These are phyloP conservation scores for Drosophila ambigua DNA, from an alignment of 1,140 invertebrate genomes.

Conservation along the genomic window DNA sequence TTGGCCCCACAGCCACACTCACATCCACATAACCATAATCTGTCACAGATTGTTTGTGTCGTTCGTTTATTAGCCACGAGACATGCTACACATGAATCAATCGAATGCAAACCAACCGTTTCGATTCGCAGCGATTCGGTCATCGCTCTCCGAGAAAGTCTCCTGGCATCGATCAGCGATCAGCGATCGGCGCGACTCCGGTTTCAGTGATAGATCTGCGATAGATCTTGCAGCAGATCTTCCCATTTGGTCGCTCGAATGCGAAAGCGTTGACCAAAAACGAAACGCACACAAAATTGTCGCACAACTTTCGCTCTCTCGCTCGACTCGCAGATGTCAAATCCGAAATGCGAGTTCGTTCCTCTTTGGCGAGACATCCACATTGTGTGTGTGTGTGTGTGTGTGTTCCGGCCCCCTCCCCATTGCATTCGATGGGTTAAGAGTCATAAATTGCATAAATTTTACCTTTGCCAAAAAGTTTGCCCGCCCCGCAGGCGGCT, in stretches of 20 bases:
- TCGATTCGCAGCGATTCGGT: not conserved
- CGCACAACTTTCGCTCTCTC: constrained; percentile 42
- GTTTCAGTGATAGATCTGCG: constrained; percentile 18
- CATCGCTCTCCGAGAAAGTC: constrained; percentile 48
- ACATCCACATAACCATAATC: not conserved
- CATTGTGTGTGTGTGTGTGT: no score
- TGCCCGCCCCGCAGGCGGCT: not conserved
- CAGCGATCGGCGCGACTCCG: constrained; percentile 36
- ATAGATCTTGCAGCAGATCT: constrained; percentile 32
- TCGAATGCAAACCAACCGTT: not conserved
- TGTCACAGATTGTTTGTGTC: constrained; percentile 12
- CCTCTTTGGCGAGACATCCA: no score
- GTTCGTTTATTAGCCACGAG: constrained; percentile 3
- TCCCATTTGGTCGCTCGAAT: constrained; percentile 29
- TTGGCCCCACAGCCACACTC: not conserved
- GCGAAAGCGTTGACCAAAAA: constrained; percentile 47
- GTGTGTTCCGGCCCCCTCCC: not conserved
- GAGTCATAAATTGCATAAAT: constrained; percentile 45
- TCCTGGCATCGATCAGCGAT: constrained; percentile 5
- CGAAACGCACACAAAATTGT: not conserved
- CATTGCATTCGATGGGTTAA: constrained; percentile 16
- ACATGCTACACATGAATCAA: constrained; percentile 14
- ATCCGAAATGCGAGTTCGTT: constrained; percentile 5
- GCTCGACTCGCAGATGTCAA: not conserved
- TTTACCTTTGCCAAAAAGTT: constrained; percentile 46